Percentiles rank a stretch among this genome's conserved stretches.
These are phyloP conservation scores for Fabriciana adippe DNA, from an alignment of 2,888 invertebrate genomes.

Conservation along the genomic window DNA sequence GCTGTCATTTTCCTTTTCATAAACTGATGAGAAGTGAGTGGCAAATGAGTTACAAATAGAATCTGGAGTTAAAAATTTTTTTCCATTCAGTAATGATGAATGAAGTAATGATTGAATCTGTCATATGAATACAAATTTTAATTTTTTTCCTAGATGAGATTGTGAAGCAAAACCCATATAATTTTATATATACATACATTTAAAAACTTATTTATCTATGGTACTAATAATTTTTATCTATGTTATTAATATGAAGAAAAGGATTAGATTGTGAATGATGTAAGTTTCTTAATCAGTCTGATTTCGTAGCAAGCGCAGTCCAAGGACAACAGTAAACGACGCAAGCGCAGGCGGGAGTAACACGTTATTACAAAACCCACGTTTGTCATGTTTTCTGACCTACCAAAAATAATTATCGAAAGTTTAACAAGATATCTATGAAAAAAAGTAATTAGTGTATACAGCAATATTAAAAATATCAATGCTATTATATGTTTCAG, in stretches of 20 bases:
- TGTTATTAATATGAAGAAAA: neutral
- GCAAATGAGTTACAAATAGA: too few relatives aligned
- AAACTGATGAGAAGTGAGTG: too few relatives aligned
- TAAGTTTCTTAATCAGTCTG: conserved; percentile 17
- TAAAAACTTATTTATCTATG: too few relatives aligned
- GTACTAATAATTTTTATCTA: too few relatives aligned
- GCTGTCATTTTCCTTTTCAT: too few relatives aligned
- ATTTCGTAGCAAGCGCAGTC: conserved; percentile 14
- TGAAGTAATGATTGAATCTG: too few relatives aligned
- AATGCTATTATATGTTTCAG: neutral
- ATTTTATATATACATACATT: too few relatives aligned
- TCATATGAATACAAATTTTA: too few relatives aligned
- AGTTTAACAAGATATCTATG: conserved; percentile 12
- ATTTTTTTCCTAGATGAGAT: too few relatives aligned
- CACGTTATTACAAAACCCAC: conserved; percentile 32
- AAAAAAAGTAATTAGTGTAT: conserved; percentile 3
- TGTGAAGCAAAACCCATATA: too few relatives aligned
- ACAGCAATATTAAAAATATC: neutral
- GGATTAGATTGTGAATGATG: conserved; percentile 8
- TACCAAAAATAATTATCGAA: conserved; percentile 30
- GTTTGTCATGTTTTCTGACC: conserved; percentile 31
- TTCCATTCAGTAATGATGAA: too few relatives aligned
- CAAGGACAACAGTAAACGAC: conserved; percentile 28
- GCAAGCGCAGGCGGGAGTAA: conserved; percentile 28
- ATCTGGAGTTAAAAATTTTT: too few relatives aligned